phyloP scores from a whole-genome alignment of 1,140 invertebrate species.

The Psilanteris sp. region DNA sequence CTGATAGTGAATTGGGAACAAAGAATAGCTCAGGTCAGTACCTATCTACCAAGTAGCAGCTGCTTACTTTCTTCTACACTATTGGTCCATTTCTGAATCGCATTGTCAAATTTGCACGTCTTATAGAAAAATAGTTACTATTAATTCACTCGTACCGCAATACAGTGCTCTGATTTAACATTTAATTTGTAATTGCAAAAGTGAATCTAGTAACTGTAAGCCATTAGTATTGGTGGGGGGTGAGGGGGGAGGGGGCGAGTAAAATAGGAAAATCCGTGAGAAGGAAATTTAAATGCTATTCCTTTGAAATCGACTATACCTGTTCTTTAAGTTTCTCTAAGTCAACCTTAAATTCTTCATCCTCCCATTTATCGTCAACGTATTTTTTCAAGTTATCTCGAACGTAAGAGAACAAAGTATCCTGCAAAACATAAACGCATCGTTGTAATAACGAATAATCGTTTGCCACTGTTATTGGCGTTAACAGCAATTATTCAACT shows the following conservation, averaged over 20 bases:
- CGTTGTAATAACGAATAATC: no score
- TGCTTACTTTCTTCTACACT: slow-evolving; percentile 52
- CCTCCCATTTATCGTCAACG: slow-evolving; percentile 86
- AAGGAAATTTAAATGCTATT: no score
- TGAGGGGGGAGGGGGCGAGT: no score
- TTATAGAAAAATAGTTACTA: slow-evolving; percentile 5
- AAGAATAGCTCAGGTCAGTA: slow-evolving; percentile 68
- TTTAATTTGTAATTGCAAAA: slow-evolving; percentile 17
- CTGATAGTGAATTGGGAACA: slow-evolving; percentile 63
- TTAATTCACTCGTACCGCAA: slow-evolving; percentile 16
- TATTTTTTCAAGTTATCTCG: slow-evolving; percentile 86
- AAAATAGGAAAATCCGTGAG: no score
- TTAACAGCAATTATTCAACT: no score
- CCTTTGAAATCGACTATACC: slow-evolving; percentile 71
- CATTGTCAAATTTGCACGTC: slow-evolving; percentile 8
- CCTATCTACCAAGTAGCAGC: slow-evolving; percentile 64
- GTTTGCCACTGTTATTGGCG: no score
- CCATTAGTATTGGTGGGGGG: no score
- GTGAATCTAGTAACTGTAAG: background rate
- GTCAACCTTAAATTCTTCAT: slow-evolving; percentile 84
- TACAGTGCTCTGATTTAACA: slow-evolving; percentile 14
- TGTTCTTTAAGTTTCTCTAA: slow-evolving; percentile 84
- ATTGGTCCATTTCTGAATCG: slow-evolving; percentile 36
- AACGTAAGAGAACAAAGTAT: slow-evolving; percentile 90
- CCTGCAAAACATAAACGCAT: no score